Conservation (phyloP, 2,888 invertebrate genomes). For the Eudasyphora cyanicolor region DNA sequence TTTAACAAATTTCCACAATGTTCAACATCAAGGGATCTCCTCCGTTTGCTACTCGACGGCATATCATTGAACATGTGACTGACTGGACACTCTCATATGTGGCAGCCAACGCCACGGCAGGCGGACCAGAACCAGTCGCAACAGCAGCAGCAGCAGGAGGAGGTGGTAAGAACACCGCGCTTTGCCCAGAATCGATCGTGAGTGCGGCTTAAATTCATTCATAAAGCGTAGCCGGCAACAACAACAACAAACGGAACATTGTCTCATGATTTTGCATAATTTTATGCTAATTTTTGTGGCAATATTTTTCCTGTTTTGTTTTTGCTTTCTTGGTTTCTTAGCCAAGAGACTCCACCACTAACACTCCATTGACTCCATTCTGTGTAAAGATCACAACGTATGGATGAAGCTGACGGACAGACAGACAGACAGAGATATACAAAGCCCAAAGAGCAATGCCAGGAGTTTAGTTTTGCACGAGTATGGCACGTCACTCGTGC, state of each 20-base stretch:
- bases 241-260: not conserved
- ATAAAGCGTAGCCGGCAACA: conserved; percentile 64
- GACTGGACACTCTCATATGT: conserved; percentile 66
- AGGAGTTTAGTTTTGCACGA: conserved; percentile 59
- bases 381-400: not conserved
- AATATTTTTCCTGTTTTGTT: conserved; percentile 40
- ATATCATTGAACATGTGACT: conserved; percentile 57
- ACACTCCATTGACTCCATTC: conserved; percentile 35
- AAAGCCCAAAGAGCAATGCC: conserved; percentile 47
- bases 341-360: conserved; percentile 7
- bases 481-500: conserved; percentile 52
- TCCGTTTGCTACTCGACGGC: too few relatives aligned
- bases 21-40: conserved; percentile 71
- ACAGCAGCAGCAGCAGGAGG: not conserved
- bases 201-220: conserved; percentile 63
- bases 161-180: not conserved
- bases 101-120: conserved; percentile 65
- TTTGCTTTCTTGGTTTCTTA: not conserved
- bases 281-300: conserved; percentile 65
- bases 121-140: not conserved
- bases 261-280: conserved; percentile 65
- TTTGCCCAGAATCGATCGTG: conserved; percentile 48
- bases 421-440: conserved; percentile 33
- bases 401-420: not conserved
- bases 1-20: conserved; percentile 77